These are phyloP conservation scores for Notolepis coatsorum DNA, from an alignment of 2,797 vertebrate species.

Conservation along the genomic window DNA sequence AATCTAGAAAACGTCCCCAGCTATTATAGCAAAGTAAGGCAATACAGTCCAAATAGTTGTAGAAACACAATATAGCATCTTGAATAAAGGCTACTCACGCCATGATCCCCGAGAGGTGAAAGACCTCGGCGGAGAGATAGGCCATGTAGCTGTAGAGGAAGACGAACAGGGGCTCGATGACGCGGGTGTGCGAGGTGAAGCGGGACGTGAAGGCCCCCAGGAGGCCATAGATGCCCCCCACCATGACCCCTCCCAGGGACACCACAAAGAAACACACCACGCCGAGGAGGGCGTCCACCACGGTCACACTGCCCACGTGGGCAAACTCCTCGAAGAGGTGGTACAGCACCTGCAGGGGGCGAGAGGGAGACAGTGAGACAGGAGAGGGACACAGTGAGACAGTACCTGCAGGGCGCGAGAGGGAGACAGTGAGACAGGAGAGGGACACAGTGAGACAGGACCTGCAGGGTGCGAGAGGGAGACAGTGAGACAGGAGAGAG, in stretches of 20 bases:
- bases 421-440: no score
- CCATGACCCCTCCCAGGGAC: constrained; percentile 88
- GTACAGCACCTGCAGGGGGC: constrained; percentile 97
- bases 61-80: neutral
- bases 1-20: neutral
- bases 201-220: constrained; percentile 94
- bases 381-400: no score
- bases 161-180: constrained; percentile 98
- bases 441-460: no score
- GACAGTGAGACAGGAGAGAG: no score
- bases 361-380: no score
- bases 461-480: no score
- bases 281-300: constrained; percentile 88
- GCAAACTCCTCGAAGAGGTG: constrained; percentile 95
- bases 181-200: constrained; percentile 94
- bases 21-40: no score
- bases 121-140: constrained; percentile 94
- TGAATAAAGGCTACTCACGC: constrained; percentile 83
- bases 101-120: constrained; percentile 98
- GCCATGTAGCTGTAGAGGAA: constrained; percentile 99
- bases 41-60: no score
- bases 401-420: no score
- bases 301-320: constrained; percentile 77
- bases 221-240: constrained; percentile 91
- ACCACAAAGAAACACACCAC: constrained; percentile 95